Base-by-base conservation (phyloP, 2,113 vertebrate genomes). In the Leptocoma aspasia region DNA sequence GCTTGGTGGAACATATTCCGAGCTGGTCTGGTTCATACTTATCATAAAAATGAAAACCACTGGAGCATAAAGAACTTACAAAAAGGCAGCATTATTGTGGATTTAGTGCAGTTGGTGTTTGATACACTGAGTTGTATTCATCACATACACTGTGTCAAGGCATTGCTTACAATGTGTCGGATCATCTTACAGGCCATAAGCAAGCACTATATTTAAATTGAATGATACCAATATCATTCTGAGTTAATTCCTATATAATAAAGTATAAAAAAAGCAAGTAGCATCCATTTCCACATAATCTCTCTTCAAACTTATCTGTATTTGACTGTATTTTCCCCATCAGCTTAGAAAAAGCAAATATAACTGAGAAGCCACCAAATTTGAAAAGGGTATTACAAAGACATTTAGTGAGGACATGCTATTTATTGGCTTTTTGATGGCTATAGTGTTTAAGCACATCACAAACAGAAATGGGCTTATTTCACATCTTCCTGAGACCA, bases 41-140 rank as follows among this genome's bases (percentile, higher is more conserved):
- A 95, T 82, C 93, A 96, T 93, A 92, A 95, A 95, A 97, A 95
- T 94, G 94, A 92, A 96, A 97, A 84, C 86, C 86, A 90, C 80
- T 84, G 82, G 61, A 97, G 95, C 96, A 96, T 96, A 96, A 96
- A 94, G 90, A 96, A 88, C 79, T 92, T 90, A 92, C 76, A 94
- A 86, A 96, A 94, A 89, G 80, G 76, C 92, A 85, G 93, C 86
- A 94, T 97, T 97, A 96, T 83, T 86, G 82, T 86, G 92, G 96
- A 90, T 97, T 97, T 97, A 96, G 95, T 90, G 76, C 72, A 82
- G 93, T 72, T 89, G 88, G 49, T 88, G 81, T 92, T 87, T 90
- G 95, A 96, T 96, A 92, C 86, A 94, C 86, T 80, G 82, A 60
- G 91, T 77, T 90, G 86, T 95, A 95, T 96, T 95, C 96, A 96